Conservation (phyloP, 2,888 invertebrate genomes). For the Oscheius sp. region DNA sequence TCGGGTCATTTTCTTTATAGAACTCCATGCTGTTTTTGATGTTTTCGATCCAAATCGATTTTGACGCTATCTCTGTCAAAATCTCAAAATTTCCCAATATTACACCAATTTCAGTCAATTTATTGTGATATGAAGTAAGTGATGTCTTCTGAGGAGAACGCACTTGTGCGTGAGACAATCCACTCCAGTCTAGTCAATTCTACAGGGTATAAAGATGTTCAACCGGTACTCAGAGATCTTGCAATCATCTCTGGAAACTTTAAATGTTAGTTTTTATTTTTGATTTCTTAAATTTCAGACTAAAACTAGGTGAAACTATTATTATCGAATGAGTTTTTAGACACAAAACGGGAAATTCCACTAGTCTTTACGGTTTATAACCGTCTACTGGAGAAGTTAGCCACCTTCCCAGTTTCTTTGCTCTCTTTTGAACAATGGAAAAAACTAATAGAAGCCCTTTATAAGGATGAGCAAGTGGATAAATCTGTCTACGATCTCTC, state of each 20-base stretch:
- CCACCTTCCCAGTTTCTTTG: neutral
- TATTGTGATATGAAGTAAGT: too few species aligned
- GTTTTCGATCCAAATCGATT: neutral
- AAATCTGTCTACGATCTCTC: neutral
- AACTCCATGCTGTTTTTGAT: too few species aligned
- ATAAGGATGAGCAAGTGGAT: neutral
- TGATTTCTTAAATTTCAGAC: too few species aligned
- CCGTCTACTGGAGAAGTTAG: neutral
- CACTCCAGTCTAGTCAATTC: neutral
- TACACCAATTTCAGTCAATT: neutral
- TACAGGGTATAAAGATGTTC: neutral
- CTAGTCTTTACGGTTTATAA: neutral
- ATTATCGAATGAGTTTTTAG: neutral
- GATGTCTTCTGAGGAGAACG: neutral
- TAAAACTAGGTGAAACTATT: neutral
- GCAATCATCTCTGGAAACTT: constrained; percentile 1
- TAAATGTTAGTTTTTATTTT: constrained; percentile 8
- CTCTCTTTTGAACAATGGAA: constrained; percentile 1
- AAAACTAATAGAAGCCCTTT: neutral
- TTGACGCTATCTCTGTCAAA: neutral
- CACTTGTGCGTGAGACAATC: constrained; percentile 3
- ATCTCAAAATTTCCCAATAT: neutral
- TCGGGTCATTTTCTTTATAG: too few species aligned
- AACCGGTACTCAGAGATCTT: neutral
- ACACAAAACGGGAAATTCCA: neutral